phyloP scores from a whole-genome alignment of 2,797 vertebrate genomes.

The Coranthus polyacanthus region DNA sequence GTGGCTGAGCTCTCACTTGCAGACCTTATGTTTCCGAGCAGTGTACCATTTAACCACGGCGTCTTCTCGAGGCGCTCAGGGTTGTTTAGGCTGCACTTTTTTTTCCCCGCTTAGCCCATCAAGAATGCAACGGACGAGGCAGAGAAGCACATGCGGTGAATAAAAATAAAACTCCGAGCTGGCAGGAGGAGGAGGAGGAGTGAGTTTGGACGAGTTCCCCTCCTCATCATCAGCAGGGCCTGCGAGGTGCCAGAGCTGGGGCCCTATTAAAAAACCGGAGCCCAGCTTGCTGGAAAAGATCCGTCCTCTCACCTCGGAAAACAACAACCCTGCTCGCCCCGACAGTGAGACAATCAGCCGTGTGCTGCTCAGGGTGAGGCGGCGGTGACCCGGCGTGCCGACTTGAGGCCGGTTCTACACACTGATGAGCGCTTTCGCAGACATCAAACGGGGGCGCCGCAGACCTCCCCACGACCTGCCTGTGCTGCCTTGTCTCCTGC shows the following conservation, averaged over 20 bases:
- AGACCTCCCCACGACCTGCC: constrained; percentile 78
- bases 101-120: constrained; percentile 42
- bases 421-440: constrained; percentile 83
- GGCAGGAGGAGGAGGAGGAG: constrained; percentile 55
- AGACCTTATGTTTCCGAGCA: constrained; percentile 66
- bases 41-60: constrained; percentile 73
- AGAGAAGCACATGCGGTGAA: constrained; percentile 53
- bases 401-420: constrained; percentile 71
- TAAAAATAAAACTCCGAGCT: constrained; percentile 64
- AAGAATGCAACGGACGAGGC: constrained; percentile 57
- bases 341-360: constrained; percentile 82
- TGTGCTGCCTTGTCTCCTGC: constrained; percentile 70
- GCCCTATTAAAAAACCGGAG: constrained; percentile 76
- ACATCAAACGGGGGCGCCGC: constrained; percentile 80
- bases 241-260: constrained; percentile 67
- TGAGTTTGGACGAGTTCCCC: constrained; percentile 53
- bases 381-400: constrained; percentile 76
- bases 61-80: constrained; percentile 38
- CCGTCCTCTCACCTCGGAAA: constrained; percentile 64
- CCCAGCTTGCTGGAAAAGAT: constrained; percentile 67
- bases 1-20: constrained; percentile 51
- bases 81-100: constrained; percentile 58
- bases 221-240: constrained; percentile 74
- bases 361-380: constrained; percentile 73
- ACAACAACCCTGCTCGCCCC: constrained; percentile 69